Conservation (phyloP, 2,888 invertebrate species). For the Rhamnusium bicolor region DNA sequence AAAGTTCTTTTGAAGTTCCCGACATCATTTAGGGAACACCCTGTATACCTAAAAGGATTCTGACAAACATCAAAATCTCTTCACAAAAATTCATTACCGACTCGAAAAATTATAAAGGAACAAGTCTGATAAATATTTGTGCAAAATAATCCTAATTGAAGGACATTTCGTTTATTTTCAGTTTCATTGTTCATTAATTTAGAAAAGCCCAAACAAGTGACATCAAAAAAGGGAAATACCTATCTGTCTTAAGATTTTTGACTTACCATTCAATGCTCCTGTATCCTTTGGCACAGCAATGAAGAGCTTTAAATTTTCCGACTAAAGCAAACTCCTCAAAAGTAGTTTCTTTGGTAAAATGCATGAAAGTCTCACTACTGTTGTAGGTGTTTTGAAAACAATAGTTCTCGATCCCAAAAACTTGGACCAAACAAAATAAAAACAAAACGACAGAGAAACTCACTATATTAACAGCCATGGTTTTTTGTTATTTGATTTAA, state of each 20-base stretch:
- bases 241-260: neutral
- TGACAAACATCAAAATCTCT: too few relatives aligned
- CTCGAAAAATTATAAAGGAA: too few relatives aligned
- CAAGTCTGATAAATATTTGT: too few relatives aligned
- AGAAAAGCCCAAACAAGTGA: too few relatives aligned
- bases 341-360: constrained; percentile 83
- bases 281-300: constrained; percentile 85
- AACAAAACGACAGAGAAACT: constrained; percentile 29
- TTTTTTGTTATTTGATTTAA: constrained; percentile 13
- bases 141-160: too few relatives aligned
- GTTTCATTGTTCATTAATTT: too few relatives aligned
- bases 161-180: too few relatives aligned
- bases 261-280: constrained; percentile 87
- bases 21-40: too few relatives aligned
- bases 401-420: constrained; percentile 70
- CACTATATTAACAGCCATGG: constrained; percentile 31
- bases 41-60: too few relatives aligned
- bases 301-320: constrained; percentile 82
- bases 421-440: constrained; percentile 23
- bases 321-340: constrained; percentile 80
- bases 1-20: too few relatives aligned
- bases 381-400: constrained; percentile 76
- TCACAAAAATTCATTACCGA: too few relatives aligned
- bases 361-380: constrained; percentile 76
- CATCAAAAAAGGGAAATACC: too few relatives aligned